Evolutionary conservation across 1,140 invertebrate species (phyloP), one percentile per base, ranked within the genome.

Genomic region (Grapholita molesta): DNA sequence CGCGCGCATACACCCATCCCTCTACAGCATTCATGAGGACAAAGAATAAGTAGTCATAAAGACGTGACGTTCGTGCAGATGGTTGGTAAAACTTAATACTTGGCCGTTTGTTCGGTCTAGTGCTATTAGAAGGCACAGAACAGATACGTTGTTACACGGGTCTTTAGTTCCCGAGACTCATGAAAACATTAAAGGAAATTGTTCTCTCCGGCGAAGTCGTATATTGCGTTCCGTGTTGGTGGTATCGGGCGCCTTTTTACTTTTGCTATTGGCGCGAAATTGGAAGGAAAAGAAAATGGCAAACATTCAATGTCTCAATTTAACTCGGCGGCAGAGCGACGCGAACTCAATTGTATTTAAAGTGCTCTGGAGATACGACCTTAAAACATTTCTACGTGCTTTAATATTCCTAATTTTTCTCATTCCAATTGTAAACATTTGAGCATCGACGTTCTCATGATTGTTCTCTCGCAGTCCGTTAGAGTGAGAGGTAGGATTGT

Each of bases 41-140:
- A 89, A 89, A 89, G 89, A 88, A 86, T 90, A 90, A 88, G 85
- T 85, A 88, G 85, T 83, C 87, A 90, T 90, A 90, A 84, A 90
- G 88, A 91, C 88, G 86, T 90, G 88, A 89, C 85, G 88, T 81
- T 87, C 83, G 78, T 91, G 82, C 86, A 90, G 86, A 91, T 90
- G 85, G 78, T 90, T 87, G 82, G 89, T 91, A 91, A 91, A 91
- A 89, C 80, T 84, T 89, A 88, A 88, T 88, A 85, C 87, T 85
- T 83, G 77, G 76, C 79, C 86, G 79, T 88, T 90, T 87, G 82
- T 86, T 83, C 84, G 77, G 71, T 86, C 77, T 83, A 78, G 23
- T 77, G 75, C 88, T 89, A 89, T 89, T 90, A 91, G 87, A 86
- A 90, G 82, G 78, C 77, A 84, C 82, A 73, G 83, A 84, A 85